Conservation (phyloP, 2,888 invertebrate species). For the Chymomyza amoena region DNA sequence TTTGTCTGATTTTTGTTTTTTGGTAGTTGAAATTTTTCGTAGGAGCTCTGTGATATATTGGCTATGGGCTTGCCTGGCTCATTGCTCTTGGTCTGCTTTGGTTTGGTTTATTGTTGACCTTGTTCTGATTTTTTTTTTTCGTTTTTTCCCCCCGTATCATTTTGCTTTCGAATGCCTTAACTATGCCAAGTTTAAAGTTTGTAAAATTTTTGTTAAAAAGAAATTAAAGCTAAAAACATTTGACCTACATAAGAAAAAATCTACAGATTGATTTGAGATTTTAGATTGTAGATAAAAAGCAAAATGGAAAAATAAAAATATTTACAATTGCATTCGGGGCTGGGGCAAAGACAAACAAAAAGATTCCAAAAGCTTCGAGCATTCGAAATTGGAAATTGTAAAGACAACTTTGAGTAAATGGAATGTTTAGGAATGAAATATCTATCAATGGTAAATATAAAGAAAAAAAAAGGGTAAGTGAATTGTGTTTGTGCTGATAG, state of each 20-base stretch:
- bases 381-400: background rate
- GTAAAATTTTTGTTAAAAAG: conserved; percentile 37
- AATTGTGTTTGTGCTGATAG: background rate
- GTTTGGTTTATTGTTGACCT: conserved; percentile 37
- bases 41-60: conserved; percentile 68
- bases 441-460: background rate
- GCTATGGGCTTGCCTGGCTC: conserved; percentile 26
- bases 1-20: conserved; percentile 8
- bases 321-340: background rate
- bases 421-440: background rate
- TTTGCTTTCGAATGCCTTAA: conserved; percentile 1
- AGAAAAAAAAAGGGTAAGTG: background rate
- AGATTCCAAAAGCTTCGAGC: background rate
- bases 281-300: background rate
- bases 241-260: conserved; percentile 33
- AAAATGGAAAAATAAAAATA: background rate
- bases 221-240: conserved; percentile 35
- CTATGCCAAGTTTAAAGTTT: conserved; percentile 40
- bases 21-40: conserved; percentile 67
- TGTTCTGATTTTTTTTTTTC: conserved; percentile 35
- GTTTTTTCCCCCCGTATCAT: background rate
- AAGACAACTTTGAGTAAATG: background rate
- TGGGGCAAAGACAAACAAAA: background rate
- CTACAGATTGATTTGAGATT: background rate
- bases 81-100: conserved; percentile 1